phyloP scores from a whole-genome alignment of 2,797 vertebrate species.

The Menidia menidia region DNA sequence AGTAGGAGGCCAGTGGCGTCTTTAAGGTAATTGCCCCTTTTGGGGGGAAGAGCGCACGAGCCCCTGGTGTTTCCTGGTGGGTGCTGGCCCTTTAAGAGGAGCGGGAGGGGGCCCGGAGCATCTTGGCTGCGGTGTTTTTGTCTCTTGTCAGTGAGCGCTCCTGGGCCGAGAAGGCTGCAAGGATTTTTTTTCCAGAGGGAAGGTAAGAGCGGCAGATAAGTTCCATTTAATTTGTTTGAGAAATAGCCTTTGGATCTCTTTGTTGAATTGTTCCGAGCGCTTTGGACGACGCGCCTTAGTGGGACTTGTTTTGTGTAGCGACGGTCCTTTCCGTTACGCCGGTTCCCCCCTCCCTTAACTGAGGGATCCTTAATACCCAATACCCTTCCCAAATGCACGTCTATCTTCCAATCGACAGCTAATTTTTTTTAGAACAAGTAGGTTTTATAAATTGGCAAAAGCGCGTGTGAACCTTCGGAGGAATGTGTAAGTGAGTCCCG shows the following conservation, averaged over 20 bases:
- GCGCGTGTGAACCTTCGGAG: not conserved
- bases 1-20: not conserved
- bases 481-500: conserved; percentile 17
- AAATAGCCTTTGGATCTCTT: not conserved
- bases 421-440: not conserved
- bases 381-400: conserved; percentile 1
- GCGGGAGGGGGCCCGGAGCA: conserved; percentile 57
- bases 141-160: conserved; percentile 82
- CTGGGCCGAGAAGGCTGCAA: conserved; percentile 74
- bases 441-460: not conserved
- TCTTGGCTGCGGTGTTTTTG: conserved; percentile 84
- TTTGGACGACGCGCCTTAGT: conserved; percentile 13
- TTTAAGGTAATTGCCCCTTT: not conserved
- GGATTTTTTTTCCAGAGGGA: conserved; percentile 59
- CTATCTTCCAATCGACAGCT: not conserved
- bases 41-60: not conserved
- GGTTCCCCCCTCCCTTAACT: conserved; percentile 55
- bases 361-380: conserved; percentile 55
- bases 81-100: conserved; percentile 83
- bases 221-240: not conserved
- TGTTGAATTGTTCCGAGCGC: not conserved
- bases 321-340: conserved; percentile 54
- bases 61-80: conserved; percentile 11
- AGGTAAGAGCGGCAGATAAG: conserved; percentile 69
- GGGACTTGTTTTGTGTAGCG: conserved; percentile 69